Evolutionary conservation across 2,113 vertebrate genomes (phyloP).

Genomic region (Cyprinodon brontotheroides): DNA sequence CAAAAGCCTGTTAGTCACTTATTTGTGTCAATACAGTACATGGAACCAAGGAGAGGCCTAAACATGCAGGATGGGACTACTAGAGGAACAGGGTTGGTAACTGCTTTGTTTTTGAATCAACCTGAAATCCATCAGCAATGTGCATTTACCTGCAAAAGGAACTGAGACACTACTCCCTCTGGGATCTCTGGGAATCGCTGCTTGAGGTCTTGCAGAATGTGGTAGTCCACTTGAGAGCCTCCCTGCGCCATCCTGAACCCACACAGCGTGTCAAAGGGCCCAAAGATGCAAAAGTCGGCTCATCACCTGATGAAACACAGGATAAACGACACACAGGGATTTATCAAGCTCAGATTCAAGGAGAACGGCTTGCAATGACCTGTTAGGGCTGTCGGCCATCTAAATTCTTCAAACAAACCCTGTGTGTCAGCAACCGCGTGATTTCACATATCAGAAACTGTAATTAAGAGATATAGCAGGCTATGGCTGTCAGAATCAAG

Average conservation of each 20-base stretch:
- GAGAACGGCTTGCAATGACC: neutral
- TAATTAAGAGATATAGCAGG: constrained; percentile 1
- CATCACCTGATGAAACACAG: constrained; percentile 78
- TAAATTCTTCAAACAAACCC: constrained; percentile 27
- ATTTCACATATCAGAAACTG: neutral
- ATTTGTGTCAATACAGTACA: too few species aligned
- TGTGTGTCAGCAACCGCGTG: constrained; percentile 50
- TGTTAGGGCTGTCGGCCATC: constrained; percentile 2
- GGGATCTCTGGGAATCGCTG: constrained; percentile 99
- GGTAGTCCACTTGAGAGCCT: constrained; percentile 89
- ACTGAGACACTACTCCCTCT: constrained; percentile 94
- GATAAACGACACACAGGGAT: constrained; percentile 5
- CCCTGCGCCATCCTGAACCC: constrained; percentile 94
- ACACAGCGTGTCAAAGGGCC: constrained; percentile 84
- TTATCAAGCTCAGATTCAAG: neutral
- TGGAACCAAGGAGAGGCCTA: too few species aligned
- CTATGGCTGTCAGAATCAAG: neutral
- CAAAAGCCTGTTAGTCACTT: too few species aligned
- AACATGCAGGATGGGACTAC: too few species aligned
- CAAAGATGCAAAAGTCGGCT: constrained; percentile 86
- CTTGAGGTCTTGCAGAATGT: constrained; percentile 97
- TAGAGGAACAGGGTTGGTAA: too few species aligned
- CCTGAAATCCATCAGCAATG: neutral
- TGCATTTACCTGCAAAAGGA: constrained; percentile 92
- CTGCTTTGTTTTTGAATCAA: neutral